Base-by-base conservation (phyloP, 2,888 invertebrate genomes). In the Caenorhabditis plicata region DNA sequence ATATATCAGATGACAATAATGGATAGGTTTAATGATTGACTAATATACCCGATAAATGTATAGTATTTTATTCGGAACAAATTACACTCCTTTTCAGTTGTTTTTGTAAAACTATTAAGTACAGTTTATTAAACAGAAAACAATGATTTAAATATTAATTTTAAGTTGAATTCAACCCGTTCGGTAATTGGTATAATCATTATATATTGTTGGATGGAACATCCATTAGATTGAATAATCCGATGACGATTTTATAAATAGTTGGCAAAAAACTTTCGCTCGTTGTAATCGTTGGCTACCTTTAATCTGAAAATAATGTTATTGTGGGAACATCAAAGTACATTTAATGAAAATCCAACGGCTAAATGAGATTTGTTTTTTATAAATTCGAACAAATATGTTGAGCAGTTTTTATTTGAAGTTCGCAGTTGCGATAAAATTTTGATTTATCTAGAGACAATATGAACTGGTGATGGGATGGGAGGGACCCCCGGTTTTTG, bases 221-320 rank as follows among this genome's bases (percentile, higher is more conserved):
- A 40, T 20, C 29, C 17, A 20, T 19, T 26, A 7, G 13, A 31
- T 43, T n/a, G 8, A 29, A 7, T 23, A 25, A 17, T 26, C 8
- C 11, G 39, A 26, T 3, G 17, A 20, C 9, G 15, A 36, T 27
- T 26, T 55, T 29, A 55, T 4, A 55, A 45, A 31, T 55, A 55
- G 17, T 56, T 45, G 36, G 56, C 41, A 36, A 56, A 44, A 42
- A 56, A 56, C 27, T 49, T 44, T 50, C 56, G 56, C 50, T 50
- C 50, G 23, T 31, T 44, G 39, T 56, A 46, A 41, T 56, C 44
- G 45, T 50, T 17, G 8, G 35, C 4, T 9, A 8, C 19, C n/a
- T 35, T 4, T 33, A 13, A n/a, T n/a, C n/a, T n/a, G n/a, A n/a
- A n/a, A n/a, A n/a, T n/a, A n/a, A n/a, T n/a, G n/a, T n/a, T n/a